Evolutionary conservation across 2,797 vertebrate species (phyloP).

Genomic region (Myripristis jacobus): DNA sequence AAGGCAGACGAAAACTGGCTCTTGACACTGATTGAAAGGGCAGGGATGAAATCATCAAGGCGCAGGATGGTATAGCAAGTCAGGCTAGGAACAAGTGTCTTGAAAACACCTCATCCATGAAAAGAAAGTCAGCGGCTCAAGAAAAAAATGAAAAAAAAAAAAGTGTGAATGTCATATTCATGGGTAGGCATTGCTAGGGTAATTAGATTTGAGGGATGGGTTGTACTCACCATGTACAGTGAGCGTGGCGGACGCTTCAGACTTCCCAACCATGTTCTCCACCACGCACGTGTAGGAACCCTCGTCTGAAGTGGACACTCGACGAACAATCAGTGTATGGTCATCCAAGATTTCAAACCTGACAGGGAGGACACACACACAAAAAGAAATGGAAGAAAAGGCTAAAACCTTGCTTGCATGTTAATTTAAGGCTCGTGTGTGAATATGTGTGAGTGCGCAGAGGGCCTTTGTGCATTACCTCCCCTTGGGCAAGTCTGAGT

Average conservation of each 20-base stretch:
- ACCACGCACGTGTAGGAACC: conserved; percentile 97
- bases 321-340: conserved; percentile 94
- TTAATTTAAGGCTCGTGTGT: conserved; percentile 29
- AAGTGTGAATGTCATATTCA: background rate
- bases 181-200: conserved; percentile 3
- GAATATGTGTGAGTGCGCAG: conserved; percentile 12
- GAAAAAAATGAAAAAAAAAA: conserved; percentile 12
- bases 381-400: conserved; percentile 47
- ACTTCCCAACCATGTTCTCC: conserved; percentile 99
- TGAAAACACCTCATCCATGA: conserved; percentile 21
- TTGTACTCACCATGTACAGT: conserved; percentile 93
- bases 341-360: conserved; percentile 97
- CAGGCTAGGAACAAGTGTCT: conserved; percentile 25
- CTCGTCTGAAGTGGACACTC: conserved; percentile 90
- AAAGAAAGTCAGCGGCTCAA: conserved; percentile 20
- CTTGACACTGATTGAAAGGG: conserved; percentile 21
- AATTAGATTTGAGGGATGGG: conserved; percentile 22
- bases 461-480: conserved; percentile 82
- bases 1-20: conserved; percentile 26
- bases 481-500: conserved; percentile 91
- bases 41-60: conserved; percentile 32
- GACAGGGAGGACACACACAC: conserved; percentile 45
- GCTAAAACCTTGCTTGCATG: conserved; percentile 29
- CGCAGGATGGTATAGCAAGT: conserved; percentile 24
- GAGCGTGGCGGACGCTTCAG: conserved; percentile 93